phyloP scores from a whole-genome alignment of 2,888 invertebrate species.

The Philonicus albiceps region DNA sequence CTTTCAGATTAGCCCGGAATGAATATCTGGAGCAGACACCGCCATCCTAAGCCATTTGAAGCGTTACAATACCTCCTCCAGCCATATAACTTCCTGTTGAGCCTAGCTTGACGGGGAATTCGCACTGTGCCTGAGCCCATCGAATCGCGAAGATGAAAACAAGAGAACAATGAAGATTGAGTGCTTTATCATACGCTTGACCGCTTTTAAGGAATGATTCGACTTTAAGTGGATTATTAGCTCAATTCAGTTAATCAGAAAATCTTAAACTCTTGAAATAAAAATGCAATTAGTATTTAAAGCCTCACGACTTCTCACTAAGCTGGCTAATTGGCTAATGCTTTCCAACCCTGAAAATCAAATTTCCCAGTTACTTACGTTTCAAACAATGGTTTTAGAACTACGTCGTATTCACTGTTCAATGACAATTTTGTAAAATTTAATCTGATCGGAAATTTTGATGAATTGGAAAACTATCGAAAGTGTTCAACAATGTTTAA shows the following conservation, averaged over 20 bases:
- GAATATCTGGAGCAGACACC: constrained; percentile 23
- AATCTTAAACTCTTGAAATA: neutral
- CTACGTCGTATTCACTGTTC: too few species aligned
- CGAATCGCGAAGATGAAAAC: neutral
- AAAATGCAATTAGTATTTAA: neutral
- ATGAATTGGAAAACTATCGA: too few species aligned
- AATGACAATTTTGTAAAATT: too few species aligned
- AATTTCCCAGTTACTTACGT: too few species aligned
- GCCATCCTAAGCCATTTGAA: neutral
- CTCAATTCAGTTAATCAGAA: neutral
- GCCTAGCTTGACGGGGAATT: neutral
- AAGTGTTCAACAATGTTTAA: too few species aligned
- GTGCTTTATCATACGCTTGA: neutral
- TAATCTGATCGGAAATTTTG: too few species aligned
- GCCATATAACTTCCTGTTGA: neutral
- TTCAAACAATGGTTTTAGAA: too few species aligned
- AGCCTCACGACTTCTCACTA: neutral
- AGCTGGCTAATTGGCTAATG: neutral
- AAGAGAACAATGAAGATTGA: neutral
- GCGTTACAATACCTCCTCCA: neutral
- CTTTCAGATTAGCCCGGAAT: neutral
- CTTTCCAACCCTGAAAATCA: too few species aligned
- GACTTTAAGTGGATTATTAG: neutral
- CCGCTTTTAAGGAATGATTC: neutral
- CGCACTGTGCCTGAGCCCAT: neutral